Percentiles rank a stretch among this genome's conserved stretches.
Conservation (phyloP, 2,888 invertebrate genomes). For the Caenorhabditis panamensis region DNA sequence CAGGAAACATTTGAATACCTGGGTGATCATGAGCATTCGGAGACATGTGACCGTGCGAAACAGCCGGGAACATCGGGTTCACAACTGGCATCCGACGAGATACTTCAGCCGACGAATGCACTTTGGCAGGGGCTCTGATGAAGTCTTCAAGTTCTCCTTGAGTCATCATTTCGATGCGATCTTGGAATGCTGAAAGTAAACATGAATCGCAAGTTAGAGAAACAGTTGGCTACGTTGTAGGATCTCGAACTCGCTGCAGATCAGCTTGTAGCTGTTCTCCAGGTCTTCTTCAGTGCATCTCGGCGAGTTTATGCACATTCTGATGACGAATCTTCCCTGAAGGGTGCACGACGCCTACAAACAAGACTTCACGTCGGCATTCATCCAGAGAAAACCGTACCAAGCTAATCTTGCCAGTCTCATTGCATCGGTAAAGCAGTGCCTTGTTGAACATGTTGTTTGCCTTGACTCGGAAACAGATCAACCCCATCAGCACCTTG, state of each 20-base stretch:
- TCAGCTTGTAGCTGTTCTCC: constrained; percentile 38
- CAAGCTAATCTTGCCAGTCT: constrained; percentile 54
- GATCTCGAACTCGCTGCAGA: constrained; percentile 36
- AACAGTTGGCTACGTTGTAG: constrained; percentile 20
- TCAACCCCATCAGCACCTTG: constrained; percentile 48
- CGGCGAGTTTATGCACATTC: constrained; percentile 55
- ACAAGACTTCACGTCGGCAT: neutral
- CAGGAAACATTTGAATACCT: too few relatives aligned
- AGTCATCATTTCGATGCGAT: constrained; percentile 44
- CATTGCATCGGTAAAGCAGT: constrained; percentile 45
- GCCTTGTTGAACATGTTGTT: constrained; percentile 54
- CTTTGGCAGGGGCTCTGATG: constrained; percentile 38
- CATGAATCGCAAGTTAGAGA: neutral
- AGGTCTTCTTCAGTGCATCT: constrained; percentile 52
- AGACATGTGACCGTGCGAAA: neutral
- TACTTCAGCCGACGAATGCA: constrained; percentile 48
- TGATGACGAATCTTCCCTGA: constrained; percentile 32
- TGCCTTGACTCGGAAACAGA: constrained; percentile 51
- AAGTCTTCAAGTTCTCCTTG: constrained; percentile 48
- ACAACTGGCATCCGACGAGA: constrained; percentile 37
- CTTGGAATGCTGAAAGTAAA: constrained; percentile 41
- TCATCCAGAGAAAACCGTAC: too few relatives aligned
- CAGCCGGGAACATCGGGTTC: constrained; percentile 10
- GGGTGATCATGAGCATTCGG: neutral
- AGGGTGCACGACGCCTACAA: constrained; percentile 51